Evolutionary conservation across 2,113 vertebrate species (phyloP), one percentile per base, ranked within the genome.

Genomic region (Lamprologus lemairii): DNA sequence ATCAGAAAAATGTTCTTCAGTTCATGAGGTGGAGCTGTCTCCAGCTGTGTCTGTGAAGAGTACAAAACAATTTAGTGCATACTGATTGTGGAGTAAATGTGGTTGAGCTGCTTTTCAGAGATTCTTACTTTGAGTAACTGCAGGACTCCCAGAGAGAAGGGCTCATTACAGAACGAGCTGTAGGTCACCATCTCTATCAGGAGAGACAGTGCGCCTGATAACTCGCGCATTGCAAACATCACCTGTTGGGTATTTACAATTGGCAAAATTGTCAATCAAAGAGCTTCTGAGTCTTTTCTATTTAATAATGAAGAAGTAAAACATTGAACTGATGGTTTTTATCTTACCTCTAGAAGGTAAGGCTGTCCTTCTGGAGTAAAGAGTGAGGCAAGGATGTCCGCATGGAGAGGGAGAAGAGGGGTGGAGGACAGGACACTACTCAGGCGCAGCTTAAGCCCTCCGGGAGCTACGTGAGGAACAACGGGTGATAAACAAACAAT

Each of bases 1-100:
- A 99, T 97, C 73, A 98, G 98, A 95, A 99, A 99, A 51, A 98
- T 96, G 63, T 99, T 99, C 96, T 99, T 99, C 82, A 99, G 95
- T 87, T 99, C 99, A 86, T 99, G 98, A 86, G 98, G 98, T 2
- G 99, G 98, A 86, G 98, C 98, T 2, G 97, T 97, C 95, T 99
- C 98, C 94, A 99, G 96, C 82, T 99, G 99, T 80, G 97, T 98
- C 99, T 99, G 91, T 2, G 83, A 23, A 82, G 23, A 0, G 26
- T 53, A 51, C 11, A 85, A 7, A 75, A 6, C 23, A 14, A 5
- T 54, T 65, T 7, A 47, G n/a, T 23, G 54, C 5, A 7, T 2
- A 7, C 12, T 53, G 14, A 5, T 11, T 5, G 7, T 7, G 2
- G 21, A n/a, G 9, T 3, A 5, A 80, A 45, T 28, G 14, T 31